phyloP scores from a whole-genome alignment of 2,113 vertebrate genomes.

The Myotis lucifugus region DNA sequence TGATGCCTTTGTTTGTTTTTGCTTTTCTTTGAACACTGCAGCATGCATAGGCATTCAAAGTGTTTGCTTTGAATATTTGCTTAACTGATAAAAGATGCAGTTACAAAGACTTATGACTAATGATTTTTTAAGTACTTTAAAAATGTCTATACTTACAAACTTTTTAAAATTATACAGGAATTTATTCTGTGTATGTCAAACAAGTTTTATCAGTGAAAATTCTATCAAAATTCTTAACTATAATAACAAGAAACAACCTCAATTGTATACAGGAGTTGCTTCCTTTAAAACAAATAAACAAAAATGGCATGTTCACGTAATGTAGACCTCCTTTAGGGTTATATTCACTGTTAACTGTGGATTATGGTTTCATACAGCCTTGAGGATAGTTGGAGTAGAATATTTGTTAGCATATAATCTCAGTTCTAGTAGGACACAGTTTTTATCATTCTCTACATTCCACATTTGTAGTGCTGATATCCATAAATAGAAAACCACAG shows the following conservation, averaged over 20 bases:
- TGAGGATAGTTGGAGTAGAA: not conserved
- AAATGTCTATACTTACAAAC: not conserved
- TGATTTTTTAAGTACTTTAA: slow-evolving; percentile 7
- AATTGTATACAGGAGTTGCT: not conserved
- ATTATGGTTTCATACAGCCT: not conserved
- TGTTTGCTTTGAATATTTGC: not conserved
- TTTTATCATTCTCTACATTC: not conserved
- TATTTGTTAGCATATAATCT: not conserved
- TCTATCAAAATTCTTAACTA: not conserved
- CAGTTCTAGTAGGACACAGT: not conserved
- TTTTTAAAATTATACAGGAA: not conserved
- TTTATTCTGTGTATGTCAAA: not conserved
- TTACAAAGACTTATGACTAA: not conserved
- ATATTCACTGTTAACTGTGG: not conserved
- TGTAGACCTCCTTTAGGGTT: not conserved
- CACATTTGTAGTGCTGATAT: not conserved
- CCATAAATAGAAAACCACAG: not conserved
- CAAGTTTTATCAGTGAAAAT: slow-evolving; percentile 20
- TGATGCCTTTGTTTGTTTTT: not conserved
- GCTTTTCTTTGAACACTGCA: not conserved
- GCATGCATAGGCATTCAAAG: not conserved
- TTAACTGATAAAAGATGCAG: not conserved
- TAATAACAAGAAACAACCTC: not conserved
- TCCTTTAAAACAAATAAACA: not conserved
- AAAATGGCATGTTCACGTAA: not conserved